Evolutionary conservation across 2,888 invertebrate species (phyloP), one percentile per base, ranked within the genome.

Genomic region (Euzetes globulus): DNA sequence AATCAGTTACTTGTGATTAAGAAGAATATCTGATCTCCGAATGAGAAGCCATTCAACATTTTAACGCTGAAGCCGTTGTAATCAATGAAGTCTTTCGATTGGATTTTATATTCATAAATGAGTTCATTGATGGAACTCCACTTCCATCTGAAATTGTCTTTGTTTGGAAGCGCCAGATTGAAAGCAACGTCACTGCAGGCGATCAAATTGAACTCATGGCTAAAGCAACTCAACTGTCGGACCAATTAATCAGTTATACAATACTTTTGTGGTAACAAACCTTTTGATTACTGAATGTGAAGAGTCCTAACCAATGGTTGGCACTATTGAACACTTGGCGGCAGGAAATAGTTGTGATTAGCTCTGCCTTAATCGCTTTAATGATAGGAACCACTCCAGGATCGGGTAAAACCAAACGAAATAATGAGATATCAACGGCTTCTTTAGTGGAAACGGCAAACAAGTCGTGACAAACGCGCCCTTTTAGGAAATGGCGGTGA

Each of bases 1-100:
- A 41, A 68, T 17, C 13, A n/a, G 19, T 19, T 68, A 68, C 68
- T 68, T 13, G 37, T 68, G 9, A 68, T 68, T 22, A 68, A 60
- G 19, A 68, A 68, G 25, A 45, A 68, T 1, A 68, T 41, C 17
- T n/a, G 15, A 17, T 68, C 22, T 2, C 68, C 68, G 15, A 68
- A 68, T 6, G 68, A 29, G 22, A 68, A 68, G 45, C 37, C 37
- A 15, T 68, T 41, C 22, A 68, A 4, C 15, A 68, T n/a, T 33
- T 29, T 63, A 19, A 33, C 19, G 63, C n/a, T 33, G 29, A 63
- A 11, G 11, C 37, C 29, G 6, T 63, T 17, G 25, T 25, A 13
- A 4, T 50, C 17, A n/a, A 13, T 27, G 13, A 15, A n/a, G 58
- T 58, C 58, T 13, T 11, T 27, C 3, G 27, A 3, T 19, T 58